Conservation (phyloP, 2,113 vertebrate species). For the Grammomys surdaster region DNA sequence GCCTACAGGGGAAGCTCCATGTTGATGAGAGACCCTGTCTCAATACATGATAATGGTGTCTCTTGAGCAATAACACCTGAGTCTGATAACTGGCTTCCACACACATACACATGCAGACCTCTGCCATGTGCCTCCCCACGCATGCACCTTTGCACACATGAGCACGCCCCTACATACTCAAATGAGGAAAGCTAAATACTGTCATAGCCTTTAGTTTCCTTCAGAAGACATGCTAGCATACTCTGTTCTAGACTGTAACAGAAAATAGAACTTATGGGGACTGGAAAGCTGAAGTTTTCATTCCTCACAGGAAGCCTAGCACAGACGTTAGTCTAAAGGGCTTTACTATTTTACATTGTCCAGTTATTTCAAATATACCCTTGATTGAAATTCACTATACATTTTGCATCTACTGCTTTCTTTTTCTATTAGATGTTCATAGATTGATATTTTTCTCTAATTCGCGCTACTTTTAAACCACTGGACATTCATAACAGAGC, state of each 20-base stretch:
- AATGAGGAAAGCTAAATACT: neutral
- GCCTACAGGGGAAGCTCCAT: too few species aligned
- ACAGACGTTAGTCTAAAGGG: neutral
- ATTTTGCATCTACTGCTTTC: slow-evolving; percentile 9
- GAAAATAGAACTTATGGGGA: neutral
- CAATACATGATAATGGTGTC: neutral
- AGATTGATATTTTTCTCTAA: neutral
- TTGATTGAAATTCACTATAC: neutral
- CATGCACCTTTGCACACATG: too few species aligned
- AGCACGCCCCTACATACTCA: neutral
- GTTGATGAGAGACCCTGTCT: neutral
- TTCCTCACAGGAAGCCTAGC: neutral
- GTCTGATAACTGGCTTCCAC: neutral
- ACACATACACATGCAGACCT: neutral
- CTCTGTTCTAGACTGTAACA: neutral
- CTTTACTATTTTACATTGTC: neutral
- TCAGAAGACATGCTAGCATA: neutral
- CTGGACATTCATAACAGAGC: neutral
- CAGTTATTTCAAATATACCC: neutral
- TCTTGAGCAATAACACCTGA: neutral
- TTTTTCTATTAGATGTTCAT: neutral
- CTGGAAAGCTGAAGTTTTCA: neutral
- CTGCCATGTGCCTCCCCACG: neutral
- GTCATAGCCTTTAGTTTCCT: neutral
- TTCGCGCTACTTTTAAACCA: neutral